Evolutionary conservation across 2,797 vertebrate species (phyloP), one percentile per base, ranked within the genome.

Genomic region (Yasuhikotakia modesta): DNA sequence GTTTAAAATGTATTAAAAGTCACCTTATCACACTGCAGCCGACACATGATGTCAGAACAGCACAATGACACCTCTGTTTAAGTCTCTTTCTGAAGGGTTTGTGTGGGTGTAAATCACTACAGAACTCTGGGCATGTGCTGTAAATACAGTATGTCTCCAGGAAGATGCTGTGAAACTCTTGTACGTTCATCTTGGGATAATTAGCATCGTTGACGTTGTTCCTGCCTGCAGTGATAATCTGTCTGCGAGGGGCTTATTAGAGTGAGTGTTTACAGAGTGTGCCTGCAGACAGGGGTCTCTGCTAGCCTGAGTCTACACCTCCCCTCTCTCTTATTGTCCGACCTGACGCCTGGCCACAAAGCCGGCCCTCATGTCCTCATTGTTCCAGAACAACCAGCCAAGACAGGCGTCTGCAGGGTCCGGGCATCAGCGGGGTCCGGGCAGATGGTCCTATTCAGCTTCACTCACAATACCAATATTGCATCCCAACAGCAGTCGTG

Each of bases 381-480:
- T 86, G 83, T 86, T 78, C 24, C 79, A 71, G 73, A 84, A 84
- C 82, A 86, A 79, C 73, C 50, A 78, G 76, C 52, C 79, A 83
- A 81, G 82, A 86, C 81, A 84, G 79, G 73, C 81, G 83, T 86
- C 81, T 80, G 73, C 85, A n/a, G n/a, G n/a, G n/a, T n/a, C n/a
- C n/a, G n/a, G n/a, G n/a, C n/a, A n/a, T n/a, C n/a, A n/a, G n/a
- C n/a, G 81, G 82, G 74, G 81, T 78, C 48, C 2, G 35, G 73
- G 81, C 85, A 86, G 83, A 84, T 86, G 85, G 85, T 64, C 81
- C 68, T 67, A 84, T 86, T 86, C 85, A 86, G 39, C 13, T 21
- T 58, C n/a, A 14, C 43, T 66, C 69, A 81, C 81, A 81, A 82
- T 82, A 71, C 73, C 80, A 84, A 77, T 79, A 74, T 43, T 70